phyloP scores from a whole-genome alignment of 1,140 invertebrate genomes.

The Lamellibrachia luymesi region DNA sequence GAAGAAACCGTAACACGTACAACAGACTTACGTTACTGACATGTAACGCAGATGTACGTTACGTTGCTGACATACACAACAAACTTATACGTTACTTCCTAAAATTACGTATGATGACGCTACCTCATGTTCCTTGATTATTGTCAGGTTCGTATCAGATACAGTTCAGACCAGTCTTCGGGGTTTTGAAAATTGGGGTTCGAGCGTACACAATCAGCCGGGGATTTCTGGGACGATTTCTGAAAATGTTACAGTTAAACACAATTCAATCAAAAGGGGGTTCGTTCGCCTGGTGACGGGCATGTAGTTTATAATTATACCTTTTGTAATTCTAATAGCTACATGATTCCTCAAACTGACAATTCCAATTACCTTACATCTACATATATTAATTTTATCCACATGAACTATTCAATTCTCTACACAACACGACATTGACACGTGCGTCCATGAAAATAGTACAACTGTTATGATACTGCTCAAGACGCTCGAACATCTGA shows the following conservation, averaged over 20 bases:
- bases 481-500: background rate
- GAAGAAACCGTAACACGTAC: background rate
- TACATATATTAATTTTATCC: background rate
- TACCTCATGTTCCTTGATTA: background rate
- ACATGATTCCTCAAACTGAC: background rate
- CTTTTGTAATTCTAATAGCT: no score
- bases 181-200: no score
- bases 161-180: background rate
- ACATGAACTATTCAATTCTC: background rate
- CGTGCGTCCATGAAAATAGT: no score
- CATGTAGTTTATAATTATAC: no score
- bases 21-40: no score
- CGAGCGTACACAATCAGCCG: no score
- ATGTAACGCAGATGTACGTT: background rate
- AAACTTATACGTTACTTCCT: no score
- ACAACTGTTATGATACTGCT: background rate
- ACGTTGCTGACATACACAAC: no score
- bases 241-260: no score
- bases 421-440: background rate
- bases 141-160: background rate
- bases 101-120: background rate
- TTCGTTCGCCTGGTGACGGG: no score
- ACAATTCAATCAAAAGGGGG: no score
- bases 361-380: background rate
- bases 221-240: no score